Conservation (phyloP, 2,888 invertebrate species). For the Agonopterix heracliana region DNA sequence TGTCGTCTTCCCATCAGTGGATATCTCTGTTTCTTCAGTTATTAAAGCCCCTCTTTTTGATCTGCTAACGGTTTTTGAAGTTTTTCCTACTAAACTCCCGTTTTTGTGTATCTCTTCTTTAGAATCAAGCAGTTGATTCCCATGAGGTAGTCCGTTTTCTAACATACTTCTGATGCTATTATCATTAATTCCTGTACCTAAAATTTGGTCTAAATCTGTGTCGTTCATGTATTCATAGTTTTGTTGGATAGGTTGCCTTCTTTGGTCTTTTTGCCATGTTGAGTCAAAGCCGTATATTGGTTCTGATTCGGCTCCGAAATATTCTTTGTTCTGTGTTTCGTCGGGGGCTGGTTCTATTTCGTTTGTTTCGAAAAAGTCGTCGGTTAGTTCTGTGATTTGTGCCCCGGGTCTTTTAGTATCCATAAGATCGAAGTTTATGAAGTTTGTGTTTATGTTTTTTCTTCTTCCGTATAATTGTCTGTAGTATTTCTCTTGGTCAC, state of each 20-base stretch:
- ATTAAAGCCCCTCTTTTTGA: constrained; percentile 62
- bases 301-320: constrained; percentile 52
- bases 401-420: constrained; percentile 66
- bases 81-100: constrained; percentile 61
- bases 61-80: constrained; percentile 54
- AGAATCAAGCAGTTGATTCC: constrained; percentile 48
- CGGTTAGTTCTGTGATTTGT: constrained; percentile 68
- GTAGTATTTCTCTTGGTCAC: constrained; percentile 90
- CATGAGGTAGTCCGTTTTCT: constrained; percentile 60
- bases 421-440: constrained; percentile 46
- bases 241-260: constrained; percentile 66
- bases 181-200: constrained; percentile 42
- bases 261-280: constrained; percentile 70
- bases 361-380: constrained; percentile 61
- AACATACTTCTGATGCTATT: constrained; percentile 61
- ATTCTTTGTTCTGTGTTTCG: constrained; percentile 29
- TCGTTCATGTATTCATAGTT: constrained; percentile 57
- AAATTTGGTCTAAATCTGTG: constrained; percentile 58
- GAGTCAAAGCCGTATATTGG: constrained; percentile 58
- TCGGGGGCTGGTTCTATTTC: constrained; percentile 63
- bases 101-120: constrained; percentile 55
- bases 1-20: constrained; percentile 55
- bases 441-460: constrained; percentile 55
- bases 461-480: constrained; percentile 84
- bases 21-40: constrained; percentile 64